Evolutionary conservation across 2,113 vertebrate genomes (phyloP), one percentile per base, ranked within the genome.

Genomic region (Erythrocercus mccallii): DNA sequence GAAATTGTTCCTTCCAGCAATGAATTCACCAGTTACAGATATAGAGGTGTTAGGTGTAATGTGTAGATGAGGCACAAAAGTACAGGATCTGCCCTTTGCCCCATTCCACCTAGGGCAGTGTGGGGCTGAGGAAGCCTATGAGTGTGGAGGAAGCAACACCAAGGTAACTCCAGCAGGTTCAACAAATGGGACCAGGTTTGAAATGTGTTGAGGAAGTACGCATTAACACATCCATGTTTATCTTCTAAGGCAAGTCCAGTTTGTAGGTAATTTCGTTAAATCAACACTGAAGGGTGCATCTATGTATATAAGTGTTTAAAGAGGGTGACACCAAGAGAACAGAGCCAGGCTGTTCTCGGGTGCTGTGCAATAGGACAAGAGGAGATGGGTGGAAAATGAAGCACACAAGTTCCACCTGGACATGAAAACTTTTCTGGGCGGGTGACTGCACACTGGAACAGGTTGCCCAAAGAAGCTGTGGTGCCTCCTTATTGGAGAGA

Each of bases 51-150:
- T 14, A 31, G 12, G 23, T 0, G 4, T 14, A 23, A 10, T 1
- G 3, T 15, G 9, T 5, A 2, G 8, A 25, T 5, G 19, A 60
- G 15, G n/a, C 6, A 21, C 12, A 12, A 15, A n/a, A 54, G 16
- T 15, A 7, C 10, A 12, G 12, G 23, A 12, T 18, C 15, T 58
- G 38, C 5, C 19, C 21, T 20, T 33, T 3, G 1, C 3, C 1
- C 6, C 0, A 0, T 16, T 58, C 31, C n/a, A 28, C 23, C 31
- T 1, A 3, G 10, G 16, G 6, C 1, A 4, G 30, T 0, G 0
- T 1, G 9, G 7, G 8, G 27, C 30, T 4, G 0, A 28, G 18
- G 51, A 37, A 40, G 24, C 27, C 40, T 6, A 0, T 2, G 21
- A 23, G 24, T 6, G 13, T 5, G 17, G 6, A 56, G 31, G 35